Conservation (phyloP, 2,113 vertebrate genomes). For the Hyaena hyaena region DNA sequence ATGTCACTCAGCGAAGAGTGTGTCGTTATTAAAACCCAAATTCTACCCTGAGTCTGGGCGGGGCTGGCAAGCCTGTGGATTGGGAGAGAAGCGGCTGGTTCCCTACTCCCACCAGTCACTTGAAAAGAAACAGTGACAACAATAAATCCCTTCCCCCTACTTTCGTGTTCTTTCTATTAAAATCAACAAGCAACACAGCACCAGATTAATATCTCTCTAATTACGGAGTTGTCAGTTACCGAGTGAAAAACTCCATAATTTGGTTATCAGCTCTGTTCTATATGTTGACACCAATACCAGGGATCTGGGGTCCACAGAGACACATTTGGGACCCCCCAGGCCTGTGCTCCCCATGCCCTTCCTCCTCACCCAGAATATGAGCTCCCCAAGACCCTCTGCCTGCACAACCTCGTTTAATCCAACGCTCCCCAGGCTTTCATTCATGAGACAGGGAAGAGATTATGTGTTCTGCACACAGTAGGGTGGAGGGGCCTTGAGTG, state of each 20-base stretch:
- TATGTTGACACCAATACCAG: background rate
- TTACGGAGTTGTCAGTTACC: constrained; percentile 61
- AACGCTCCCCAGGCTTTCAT: background rate
- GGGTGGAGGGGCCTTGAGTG: too few relatives aligned
- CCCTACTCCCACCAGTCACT: background rate
- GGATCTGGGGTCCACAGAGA: background rate
- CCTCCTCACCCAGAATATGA: background rate
- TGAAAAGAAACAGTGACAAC: background rate
- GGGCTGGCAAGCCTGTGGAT: background rate
- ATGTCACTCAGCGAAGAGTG: background rate
- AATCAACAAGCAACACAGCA: constrained; percentile 45
- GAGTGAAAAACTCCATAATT: constrained; percentile 29
- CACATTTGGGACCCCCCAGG: background rate
- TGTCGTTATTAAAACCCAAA: background rate
- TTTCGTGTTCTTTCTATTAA: constrained; percentile 41
- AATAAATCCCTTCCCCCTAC: background rate
- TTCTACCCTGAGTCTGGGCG: background rate
- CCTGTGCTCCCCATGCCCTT: background rate
- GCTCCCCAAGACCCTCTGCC: background rate
- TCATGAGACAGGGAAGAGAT: background rate
- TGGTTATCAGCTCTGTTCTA: constrained; percentile 3
- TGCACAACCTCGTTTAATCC: background rate
- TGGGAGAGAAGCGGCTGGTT: background rate
- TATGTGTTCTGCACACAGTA: background rate
- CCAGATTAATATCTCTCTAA: constrained; percentile 60